Conservation (phyloP, 2,888 invertebrate species). For the Tuberolachnus salignus region DNA sequence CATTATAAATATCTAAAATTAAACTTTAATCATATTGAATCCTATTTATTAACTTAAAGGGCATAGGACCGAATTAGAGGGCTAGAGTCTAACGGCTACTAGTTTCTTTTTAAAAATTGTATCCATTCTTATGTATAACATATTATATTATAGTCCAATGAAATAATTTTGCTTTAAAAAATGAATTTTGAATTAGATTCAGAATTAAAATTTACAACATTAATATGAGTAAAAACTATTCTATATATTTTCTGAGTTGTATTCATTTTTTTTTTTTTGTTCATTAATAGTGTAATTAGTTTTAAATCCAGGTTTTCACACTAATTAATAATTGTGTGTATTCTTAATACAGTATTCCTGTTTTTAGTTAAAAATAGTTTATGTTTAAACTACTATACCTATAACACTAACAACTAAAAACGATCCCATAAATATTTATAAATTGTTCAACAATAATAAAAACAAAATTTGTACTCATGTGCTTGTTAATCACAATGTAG, state of each 20-base stretch:
- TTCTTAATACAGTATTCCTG: conserved; percentile 34
- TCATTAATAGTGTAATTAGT: not conserved
- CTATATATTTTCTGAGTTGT: not conserved
- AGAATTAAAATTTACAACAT: not conserved
- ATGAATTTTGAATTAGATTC: not conserved
- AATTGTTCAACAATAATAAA: conserved; percentile 56
- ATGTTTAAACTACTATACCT: conserved; percentile 33
- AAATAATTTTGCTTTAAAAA: not conserved
- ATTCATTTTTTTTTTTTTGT: not conserved
- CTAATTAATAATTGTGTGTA: not conserved
- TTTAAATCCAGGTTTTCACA: not conserved
- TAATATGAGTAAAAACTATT: not conserved
- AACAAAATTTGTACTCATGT: conserved; percentile 55
- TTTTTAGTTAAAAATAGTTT: not conserved
- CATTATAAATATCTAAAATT: conserved; percentile 37
- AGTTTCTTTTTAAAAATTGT: not conserved
- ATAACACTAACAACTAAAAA: conserved; percentile 52
- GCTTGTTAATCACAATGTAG: conserved; percentile 54
- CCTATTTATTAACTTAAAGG: conserved; percentile 18
- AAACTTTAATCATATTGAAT: conserved; percentile 13
- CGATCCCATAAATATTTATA: conserved; percentile 54
- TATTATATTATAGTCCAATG: not conserved
- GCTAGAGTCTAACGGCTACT: not conserved
- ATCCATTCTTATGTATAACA: not conserved
- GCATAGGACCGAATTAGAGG: not conserved